Base-by-base conservation (phyloP, 2,113 vertebrate genomes). In the Pampusana beccarii region DNA sequence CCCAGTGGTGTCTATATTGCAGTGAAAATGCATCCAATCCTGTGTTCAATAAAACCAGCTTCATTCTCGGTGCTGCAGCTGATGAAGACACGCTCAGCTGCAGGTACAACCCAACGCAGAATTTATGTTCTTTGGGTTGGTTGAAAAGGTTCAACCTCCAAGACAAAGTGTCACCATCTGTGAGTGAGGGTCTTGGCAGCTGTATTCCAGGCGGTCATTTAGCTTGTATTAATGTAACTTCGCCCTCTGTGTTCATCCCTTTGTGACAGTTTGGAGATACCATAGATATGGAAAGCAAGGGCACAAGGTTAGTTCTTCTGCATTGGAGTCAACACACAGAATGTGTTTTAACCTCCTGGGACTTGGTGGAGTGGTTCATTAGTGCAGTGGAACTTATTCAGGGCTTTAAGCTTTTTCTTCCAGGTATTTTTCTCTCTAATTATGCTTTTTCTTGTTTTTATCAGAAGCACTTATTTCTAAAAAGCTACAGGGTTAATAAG, bases 231-330 rank as follows among this genome's bases (percentile, higher is more conserved):
- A 53, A 56, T 94, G 56, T 18, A 71, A 44, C 64, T 70, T 90
- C 85, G 51, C 71, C 54, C 64, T 92, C 81, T 77, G 58, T 25
- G 61, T 9, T 51, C 75, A 70, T 36, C 77, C 65, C 57, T 67
- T 86, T 89, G 83, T 94, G 75, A 29, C 69, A 13, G 40, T 86
- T 95, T 81, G 72, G 86, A 92, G 88, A 84, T 71, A 69, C 82
- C 80, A 88, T 67, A 88, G 86, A 92, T 91, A 92, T 89, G 88
- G 95, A 95, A 97, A 96, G 65, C 72, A 58, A 94, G 96, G 91
- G 67, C 90, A 96, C 29, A 33, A 86, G 95, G 95, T 95, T 90
- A 93, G 57, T 60, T 67, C 84, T 89, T 50, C 79, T 48, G 82
- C 48, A 5, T 46, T 31, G 80, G 69, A 90, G 72, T 64, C 3